A percentile compares a stretch with the other conserved stretches of the same genome.
Evolutionary conservation across 2,888 invertebrate species (phyloP).

Genomic region (Eristalis arbustorum): DNA sequence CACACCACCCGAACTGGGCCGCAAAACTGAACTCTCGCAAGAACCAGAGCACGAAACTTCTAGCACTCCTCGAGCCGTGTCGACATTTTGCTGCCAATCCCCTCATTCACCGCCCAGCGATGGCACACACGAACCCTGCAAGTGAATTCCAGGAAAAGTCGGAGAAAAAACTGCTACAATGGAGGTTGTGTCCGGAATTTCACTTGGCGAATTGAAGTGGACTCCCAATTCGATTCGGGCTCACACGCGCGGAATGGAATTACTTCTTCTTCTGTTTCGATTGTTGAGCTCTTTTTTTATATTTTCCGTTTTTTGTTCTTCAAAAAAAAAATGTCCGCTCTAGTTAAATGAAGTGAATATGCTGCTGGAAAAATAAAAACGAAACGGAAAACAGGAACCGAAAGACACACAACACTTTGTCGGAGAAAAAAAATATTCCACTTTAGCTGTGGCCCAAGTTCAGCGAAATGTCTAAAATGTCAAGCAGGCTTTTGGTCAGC

Average conservation of each 20-base stretch:
- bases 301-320: not conserved
- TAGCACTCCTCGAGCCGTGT: slow-evolving; percentile 20
- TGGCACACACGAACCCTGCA: slow-evolving; percentile 24
- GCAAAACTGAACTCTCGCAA: slow-evolving; percentile 1
- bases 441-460: slow-evolving; percentile 62
- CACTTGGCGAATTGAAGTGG: slow-evolving; percentile 26
- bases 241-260: slow-evolving; percentile 16
- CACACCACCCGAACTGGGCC: not conserved
- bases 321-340: not conserved
- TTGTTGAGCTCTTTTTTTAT: not conserved
- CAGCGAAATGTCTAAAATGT: slow-evolving; percentile 69
- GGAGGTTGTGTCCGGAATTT: slow-evolving; percentile 57
- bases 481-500: slow-evolving; percentile 50
- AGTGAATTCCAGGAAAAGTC: slow-evolving; percentile 10
- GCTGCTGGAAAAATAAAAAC: slow-evolving; percentile 47
- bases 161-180: slow-evolving; percentile 30
- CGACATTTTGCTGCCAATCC: slow-evolving; percentile 40
- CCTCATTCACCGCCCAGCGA: slow-evolving; percentile 8
- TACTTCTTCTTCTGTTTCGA: not conserved
- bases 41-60: slow-evolving; percentile 16
- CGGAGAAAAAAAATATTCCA: slow-evolving; percentile 41
- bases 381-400: slow-evolving; percentile 65
- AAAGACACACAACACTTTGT: slow-evolving; percentile 59
- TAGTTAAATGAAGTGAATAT: slow-evolving; percentile 25
- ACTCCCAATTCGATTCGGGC: not conserved